phyloP scores from a whole-genome alignment of 2,888 invertebrate genomes.

The Cheilosia pagana region DNA sequence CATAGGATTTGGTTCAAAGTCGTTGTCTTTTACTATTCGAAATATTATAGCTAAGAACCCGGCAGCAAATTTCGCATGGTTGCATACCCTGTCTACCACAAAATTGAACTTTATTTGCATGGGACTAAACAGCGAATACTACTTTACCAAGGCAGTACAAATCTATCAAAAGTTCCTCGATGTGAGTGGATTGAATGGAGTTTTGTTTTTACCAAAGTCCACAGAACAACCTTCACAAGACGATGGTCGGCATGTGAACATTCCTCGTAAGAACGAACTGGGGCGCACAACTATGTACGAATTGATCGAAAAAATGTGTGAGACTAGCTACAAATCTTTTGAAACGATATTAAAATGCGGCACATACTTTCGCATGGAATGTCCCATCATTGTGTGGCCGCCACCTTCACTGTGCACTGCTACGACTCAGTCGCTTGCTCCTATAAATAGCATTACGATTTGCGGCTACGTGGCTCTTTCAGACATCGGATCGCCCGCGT shows the following conservation, averaged over 20 bases:
- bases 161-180: constrained; percentile 92
- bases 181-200: constrained; percentile 88
- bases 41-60: constrained; percentile 77
- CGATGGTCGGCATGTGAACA: constrained; percentile 19
- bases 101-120: constrained; percentile 91
- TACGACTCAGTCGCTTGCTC: constrained; percentile 82
- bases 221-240: constrained; percentile 56
- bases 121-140: constrained; percentile 87
- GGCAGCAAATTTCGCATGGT: constrained; percentile 85
- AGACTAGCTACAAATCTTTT: constrained; percentile 89
- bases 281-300: constrained; percentile 81
- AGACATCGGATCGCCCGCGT: constrained; percentile 96
- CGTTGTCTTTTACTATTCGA: constrained; percentile 86
- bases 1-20: constrained; percentile 85
- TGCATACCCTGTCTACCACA: constrained; percentile 92
- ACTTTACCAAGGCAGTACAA: constrained; percentile 82
- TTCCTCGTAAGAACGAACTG: constrained; percentile 80
- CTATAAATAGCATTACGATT: constrained; percentile 91
- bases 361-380: constrained; percentile 86
- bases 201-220: constrained; percentile 86
- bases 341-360: constrained; percentile 90
- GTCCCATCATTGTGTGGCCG: constrained; percentile 89
- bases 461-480: constrained; percentile 94
- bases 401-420: constrained; percentile 85
- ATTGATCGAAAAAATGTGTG: constrained; percentile 88